Percentiles rank a stretch among this genome's conserved stretches.
These are phyloP conservation scores for Erinaceus europaeus DNA, from an alignment of 2,113 vertebrate genomes.

Conservation along the genomic window DNA sequence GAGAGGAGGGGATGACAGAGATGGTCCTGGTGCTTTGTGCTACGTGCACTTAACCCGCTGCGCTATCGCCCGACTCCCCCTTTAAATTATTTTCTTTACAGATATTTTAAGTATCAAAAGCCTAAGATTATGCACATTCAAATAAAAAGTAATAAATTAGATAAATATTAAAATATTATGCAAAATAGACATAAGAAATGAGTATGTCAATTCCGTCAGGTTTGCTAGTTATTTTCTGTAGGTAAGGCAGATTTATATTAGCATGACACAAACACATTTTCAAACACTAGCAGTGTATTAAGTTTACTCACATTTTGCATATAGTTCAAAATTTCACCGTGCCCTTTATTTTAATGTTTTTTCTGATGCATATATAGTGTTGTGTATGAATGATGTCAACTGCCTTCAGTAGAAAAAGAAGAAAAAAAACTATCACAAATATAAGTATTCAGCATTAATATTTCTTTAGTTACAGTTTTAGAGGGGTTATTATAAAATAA, in stretches of 20 bases:
- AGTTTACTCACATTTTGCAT: background rate
- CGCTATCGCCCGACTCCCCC: background rate
- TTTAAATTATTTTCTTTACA: background rate
- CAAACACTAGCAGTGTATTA: background rate
- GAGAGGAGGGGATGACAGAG: too few relatives aligned
- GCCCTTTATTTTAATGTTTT: constrained; percentile 1
- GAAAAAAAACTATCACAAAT: background rate
- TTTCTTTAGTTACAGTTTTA: background rate
- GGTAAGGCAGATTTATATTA: background rate
- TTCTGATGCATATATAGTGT: background rate
- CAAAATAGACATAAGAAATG: constrained; percentile 11
- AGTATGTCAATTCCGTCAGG: background rate
- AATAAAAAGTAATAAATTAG: background rate
- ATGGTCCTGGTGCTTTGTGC: too few relatives aligned
- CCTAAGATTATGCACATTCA: background rate
- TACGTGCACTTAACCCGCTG: too few relatives aligned
- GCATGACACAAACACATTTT: background rate
- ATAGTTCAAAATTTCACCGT: background rate
- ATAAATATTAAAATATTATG: background rate
- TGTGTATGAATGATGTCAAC: background rate
- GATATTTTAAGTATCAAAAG: background rate
- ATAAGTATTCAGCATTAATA: background rate
- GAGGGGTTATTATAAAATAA: background rate
- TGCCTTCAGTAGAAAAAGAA: background rate
- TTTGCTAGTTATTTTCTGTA: background rate